Evolutionary conservation across 2,888 invertebrate genomes (phyloP), one percentile per base, ranked within the genome.

Genomic region (Muscina levida): DNA sequence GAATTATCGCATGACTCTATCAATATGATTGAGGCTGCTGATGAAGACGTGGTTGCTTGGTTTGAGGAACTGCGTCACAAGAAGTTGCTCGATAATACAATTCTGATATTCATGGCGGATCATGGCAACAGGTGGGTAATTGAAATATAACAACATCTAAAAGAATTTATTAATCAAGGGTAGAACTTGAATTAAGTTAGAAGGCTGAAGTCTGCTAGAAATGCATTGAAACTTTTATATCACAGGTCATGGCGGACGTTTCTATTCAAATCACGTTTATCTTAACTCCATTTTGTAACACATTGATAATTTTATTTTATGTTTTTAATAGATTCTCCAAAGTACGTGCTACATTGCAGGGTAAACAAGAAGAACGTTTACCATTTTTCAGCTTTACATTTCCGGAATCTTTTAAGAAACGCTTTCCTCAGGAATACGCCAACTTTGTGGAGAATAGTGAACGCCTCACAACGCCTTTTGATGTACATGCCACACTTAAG

Each of bases 71-170:
- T 97, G 17, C 91, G 93, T 53, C 87, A 91, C 3, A 91, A 91
- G 0, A 94, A 94, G 0, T 90, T 93, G 46, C 91, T 97, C 17
- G 94, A 97, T 81, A 93, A 96, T 84, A 96, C 98, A 0, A 87
- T 98, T 82, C 90, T 98, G 0, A 93, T 98, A 72, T 87, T 98
- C 2, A 97, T 98, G 97, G 95, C 97, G 3, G 98, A 98, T 91
- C 98, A 98, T 89, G 98, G 98, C 0, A 94, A 95, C 82, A 94
- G 96, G 94, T 95, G 86, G 85, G 62, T 62, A 70, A 72, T 46
- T 42, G 56, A 51, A 59, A 59, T 37, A 17, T 17, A 13, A 26
- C 11, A 13, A 15, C 2, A 26, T n/a, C 3, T 37, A 39, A 59
- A 39, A 59, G 4, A 59, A 19, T 17, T 22, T 11, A 5, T n/a